phyloP scores from a whole-genome alignment of 2,888 invertebrate species.

The Pyralis farinalis region DNA sequence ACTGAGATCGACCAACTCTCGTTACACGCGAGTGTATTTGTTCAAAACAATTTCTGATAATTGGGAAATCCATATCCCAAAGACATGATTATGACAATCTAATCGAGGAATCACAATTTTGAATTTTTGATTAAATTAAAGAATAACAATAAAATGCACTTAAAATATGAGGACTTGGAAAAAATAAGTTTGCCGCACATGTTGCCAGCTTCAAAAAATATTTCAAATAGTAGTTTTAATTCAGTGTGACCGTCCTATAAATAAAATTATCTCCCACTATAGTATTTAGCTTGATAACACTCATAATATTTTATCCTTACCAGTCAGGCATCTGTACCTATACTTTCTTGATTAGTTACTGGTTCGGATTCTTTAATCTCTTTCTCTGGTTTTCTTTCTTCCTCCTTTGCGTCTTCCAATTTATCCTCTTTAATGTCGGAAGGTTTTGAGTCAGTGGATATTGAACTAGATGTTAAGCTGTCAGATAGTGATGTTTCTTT shows the following conservation, averaged over 20 bases:
- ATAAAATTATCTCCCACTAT: constrained; percentile 38
- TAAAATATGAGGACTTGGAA: no score
- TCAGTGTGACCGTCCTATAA: constrained; percentile 19
- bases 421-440: constrained; percentile 46
- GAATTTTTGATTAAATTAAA: no score
- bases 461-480: constrained; percentile 67
- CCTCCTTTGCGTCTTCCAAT: constrained; percentile 35
- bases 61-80: no score
- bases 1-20: no score
- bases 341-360: constrained; percentile 30
- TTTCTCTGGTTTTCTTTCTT: constrained; percentile 32
- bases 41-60: no score
- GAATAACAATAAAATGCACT: no score
- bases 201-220: constrained; percentile 6
- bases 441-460: constrained; percentile 65
- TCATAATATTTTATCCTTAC: constrained; percentile 45
- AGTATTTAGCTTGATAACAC: constrained; percentile 42
- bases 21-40: no score
- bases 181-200: no score
- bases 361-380: constrained; percentile 22
- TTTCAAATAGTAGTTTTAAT: not conserved
- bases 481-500: constrained; percentile 68
- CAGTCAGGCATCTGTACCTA: constrained; percentile 63
- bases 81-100: no score
- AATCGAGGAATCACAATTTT: no score